Evolutionary conservation across 2,113 vertebrate species (phyloP).

Genomic region (Panurus biarmicus): DNA sequence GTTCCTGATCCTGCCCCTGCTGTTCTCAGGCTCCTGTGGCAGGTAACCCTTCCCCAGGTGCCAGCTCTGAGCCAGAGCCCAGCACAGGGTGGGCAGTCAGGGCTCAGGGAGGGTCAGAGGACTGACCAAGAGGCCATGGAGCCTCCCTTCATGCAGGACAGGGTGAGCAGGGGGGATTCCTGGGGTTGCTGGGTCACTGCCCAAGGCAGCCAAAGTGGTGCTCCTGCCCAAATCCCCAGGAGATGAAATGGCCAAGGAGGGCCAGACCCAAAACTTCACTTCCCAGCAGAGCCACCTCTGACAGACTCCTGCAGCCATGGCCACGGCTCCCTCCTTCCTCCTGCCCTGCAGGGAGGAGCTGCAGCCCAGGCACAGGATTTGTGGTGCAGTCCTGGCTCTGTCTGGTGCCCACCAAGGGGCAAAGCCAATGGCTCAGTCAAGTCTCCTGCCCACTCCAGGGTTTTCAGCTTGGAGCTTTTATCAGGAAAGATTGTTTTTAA

Average conservation of each 20-base stretch:
- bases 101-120: background rate
- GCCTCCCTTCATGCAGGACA: background rate
- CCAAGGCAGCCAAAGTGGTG: background rate
- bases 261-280: background rate
- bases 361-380: background rate
- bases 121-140: background rate
- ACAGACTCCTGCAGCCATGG: background rate
- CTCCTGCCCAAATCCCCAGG: background rate
- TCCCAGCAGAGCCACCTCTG: background rate
- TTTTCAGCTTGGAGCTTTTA: background rate
- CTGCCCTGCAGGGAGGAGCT: background rate
- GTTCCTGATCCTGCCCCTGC: background rate
- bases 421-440: background rate
- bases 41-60: too few species aligned
- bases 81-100: fast-evolving
- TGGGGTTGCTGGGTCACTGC: background rate
- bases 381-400: background rate
- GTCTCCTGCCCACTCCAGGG: background rate
- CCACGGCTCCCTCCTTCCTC: background rate
- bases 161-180: background rate
- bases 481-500: background rate
- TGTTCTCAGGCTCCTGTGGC: background rate
- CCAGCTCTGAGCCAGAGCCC: background rate
- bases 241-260: too few species aligned
- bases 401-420: background rate